Percentiles rank a stretch among this genome's conserved stretches.
phyloP scores from a whole-genome alignment of 2,797 vertebrate species.

The Trematomus bernacchii region DNA sequence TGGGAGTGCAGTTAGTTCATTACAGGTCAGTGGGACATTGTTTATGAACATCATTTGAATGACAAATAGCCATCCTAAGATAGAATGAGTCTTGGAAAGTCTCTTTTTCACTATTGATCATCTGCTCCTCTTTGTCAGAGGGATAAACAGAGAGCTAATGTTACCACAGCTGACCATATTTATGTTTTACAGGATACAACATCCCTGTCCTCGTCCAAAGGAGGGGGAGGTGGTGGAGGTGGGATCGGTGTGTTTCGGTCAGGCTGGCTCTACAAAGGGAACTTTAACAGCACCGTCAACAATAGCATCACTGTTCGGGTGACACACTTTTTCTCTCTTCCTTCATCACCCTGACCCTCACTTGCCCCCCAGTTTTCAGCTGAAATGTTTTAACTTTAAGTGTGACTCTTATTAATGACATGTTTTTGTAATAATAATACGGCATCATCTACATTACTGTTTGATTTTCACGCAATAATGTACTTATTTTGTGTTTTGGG shows the following conservation, averaged over 20 bases:
- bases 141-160: constrained; percentile 23
- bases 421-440: neutral
- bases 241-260: constrained; percentile 94
- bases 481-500: neutral
- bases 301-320: constrained; percentile 98
- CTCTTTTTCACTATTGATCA: constrained; percentile 49
- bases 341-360: neutral
- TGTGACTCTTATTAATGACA: neutral
- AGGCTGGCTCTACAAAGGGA: constrained; percentile 99
- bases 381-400: neutral
- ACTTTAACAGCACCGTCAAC: constrained; percentile 99
- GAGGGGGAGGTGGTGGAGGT: constrained; percentile 87
- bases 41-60: constrained; percentile 44
- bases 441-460: neutral
- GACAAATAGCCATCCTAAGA: constrained; percentile 24
- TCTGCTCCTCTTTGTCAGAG: constrained; percentile 3
- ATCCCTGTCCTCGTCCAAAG: constrained; percentile 97
- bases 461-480: neutral
- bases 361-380: neutral
- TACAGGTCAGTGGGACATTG: constrained; percentile 40
- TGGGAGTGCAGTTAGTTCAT: constrained; percentile 38
- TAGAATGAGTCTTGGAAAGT: constrained; percentile 29
- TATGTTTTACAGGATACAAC: constrained; percentile 91
- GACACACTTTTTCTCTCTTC: constrained; percentile 47
- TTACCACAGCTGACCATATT: constrained; percentile 18